phyloP scores from a whole-genome alignment of 2,888 invertebrate species.

The Poecilus cupreus region DNA sequence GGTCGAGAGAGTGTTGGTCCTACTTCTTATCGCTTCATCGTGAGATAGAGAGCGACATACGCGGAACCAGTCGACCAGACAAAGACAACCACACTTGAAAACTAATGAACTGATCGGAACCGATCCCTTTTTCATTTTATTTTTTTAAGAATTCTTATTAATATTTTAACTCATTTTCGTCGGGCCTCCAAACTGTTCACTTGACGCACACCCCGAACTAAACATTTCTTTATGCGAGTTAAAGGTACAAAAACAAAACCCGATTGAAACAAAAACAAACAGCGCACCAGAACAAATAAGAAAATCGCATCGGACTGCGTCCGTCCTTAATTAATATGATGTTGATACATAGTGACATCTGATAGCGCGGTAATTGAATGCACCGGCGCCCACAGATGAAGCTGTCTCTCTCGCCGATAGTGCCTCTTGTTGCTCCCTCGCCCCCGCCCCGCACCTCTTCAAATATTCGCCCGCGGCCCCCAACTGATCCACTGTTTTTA shows the following conservation, averaged over 20 bases:
- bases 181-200: constrained; percentile 5
- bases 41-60: constrained; percentile 18
- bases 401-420: constrained; percentile 18
- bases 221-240: neutral
- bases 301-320: neutral
- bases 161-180: constrained; percentile 68
- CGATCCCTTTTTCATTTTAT: constrained; percentile 67
- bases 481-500: neutral
- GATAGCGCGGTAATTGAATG: constrained; percentile 61
- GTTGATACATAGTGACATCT: constrained; percentile 65
- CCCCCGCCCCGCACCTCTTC: neutral
- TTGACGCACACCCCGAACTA: neutral
- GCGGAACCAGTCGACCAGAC: neutral
- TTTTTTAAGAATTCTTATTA: constrained; percentile 68
- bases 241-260: neutral
- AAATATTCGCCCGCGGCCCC: constrained; percentile 12
- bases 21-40: constrained; percentile 58
- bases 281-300: neutral
- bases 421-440: neutral
- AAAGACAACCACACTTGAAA: constrained; percentile 33
- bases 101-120: constrained; percentile 68
- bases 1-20: constrained; percentile 58
- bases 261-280: neutral
- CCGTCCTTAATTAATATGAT: constrained; percentile 66
- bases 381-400: constrained; percentile 54